These are phyloP conservation scores for Platycercus adscitus DNA, from an alignment of 2,113 vertebrate genomes.

Conservation along the genomic window DNA sequence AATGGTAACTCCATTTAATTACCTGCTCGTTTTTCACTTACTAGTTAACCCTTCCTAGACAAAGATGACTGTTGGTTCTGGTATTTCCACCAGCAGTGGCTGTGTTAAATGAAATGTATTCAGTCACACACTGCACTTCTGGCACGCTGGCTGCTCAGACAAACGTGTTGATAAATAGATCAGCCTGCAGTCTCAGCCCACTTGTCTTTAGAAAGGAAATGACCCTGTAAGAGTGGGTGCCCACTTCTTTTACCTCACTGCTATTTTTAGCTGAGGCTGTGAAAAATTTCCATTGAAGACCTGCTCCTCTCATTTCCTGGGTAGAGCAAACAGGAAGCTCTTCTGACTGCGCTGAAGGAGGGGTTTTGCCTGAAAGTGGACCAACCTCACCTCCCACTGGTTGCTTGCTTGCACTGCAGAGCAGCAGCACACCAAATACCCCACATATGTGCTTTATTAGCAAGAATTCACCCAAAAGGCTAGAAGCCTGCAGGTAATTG, in stretches of 20 bases:
- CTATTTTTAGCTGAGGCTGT: constrained; percentile 84
- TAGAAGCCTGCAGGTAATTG: not conserved
- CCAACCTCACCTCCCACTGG: constrained; percentile 67
- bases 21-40: not conserved
- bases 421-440: not conserved
- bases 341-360: constrained; percentile 32
- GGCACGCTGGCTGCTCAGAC: not conserved
- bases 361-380: not conserved
- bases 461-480: not conserved
- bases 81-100: not conserved
- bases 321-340: constrained; percentile 81
- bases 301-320: constrained; percentile 76
- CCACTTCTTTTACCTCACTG: constrained; percentile 59
- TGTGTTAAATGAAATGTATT: not conserved
- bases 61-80: not conserved
- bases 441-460: accelerated
- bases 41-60: not conserved
- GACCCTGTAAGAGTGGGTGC: constrained; percentile 35
- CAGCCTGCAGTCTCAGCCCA: not conserved
- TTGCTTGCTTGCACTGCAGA: not conserved
- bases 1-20: not conserved
- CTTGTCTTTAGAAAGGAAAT: constrained; percentile 55
- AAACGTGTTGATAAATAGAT: constrained; percentile 21
- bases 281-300: constrained; percentile 85
- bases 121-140: not conserved